Evolutionary conservation across 2,113 vertebrate genomes (phyloP).

Genomic region (Ctenodactylus gundi): DNA sequence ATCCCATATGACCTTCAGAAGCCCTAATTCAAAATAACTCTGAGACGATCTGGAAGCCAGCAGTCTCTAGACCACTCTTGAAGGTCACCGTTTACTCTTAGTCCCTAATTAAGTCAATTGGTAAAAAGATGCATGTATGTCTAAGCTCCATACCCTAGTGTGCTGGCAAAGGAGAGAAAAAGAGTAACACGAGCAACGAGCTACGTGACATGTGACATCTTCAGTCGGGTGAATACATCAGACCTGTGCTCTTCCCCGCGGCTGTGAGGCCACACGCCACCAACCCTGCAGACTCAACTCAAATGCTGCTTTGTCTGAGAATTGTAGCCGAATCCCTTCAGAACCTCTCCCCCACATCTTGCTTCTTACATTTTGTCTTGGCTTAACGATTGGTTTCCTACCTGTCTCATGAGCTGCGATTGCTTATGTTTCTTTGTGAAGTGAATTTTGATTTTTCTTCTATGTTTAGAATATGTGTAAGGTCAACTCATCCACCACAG

Average conservation of each 20-base stretch:
- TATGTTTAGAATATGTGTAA: neutral
- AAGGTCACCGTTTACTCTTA: no score
- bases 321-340: neutral
- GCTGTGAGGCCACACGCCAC: fast-evolving
- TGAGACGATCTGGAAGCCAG: neutral
- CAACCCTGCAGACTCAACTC: neutral
- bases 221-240: neutral
- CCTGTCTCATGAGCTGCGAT: neutral
- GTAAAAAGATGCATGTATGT: neutral
- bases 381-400: neutral
- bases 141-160: neutral
- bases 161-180: neutral
- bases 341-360: fast-evolving
- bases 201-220: neutral
- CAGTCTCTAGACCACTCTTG: no score
- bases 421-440: neutral
- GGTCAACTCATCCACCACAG: neutral
- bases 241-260: no score
- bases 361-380: neutral
- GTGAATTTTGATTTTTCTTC: neutral
- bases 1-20: neutral
- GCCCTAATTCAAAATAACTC: neutral
- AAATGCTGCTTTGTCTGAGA: neutral
- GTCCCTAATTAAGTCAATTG: neutral
- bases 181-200: neutral